Conservation (phyloP, 2,888 invertebrate species). For the Dysmachus trigonus region DNA sequence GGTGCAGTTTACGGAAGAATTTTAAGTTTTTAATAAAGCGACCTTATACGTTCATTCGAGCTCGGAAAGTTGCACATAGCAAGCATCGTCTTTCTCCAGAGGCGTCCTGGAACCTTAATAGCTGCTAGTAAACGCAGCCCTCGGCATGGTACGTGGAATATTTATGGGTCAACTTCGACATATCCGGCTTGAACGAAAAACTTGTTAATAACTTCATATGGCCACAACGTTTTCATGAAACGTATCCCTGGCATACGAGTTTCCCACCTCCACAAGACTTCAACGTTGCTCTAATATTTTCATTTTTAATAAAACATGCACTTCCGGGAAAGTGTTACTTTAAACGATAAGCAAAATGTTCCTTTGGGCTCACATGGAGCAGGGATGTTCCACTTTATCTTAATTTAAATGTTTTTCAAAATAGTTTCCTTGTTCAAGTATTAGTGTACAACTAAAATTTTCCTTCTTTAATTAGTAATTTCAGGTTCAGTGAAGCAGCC, state of each 20-base stretch:
- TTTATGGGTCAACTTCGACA: constrained; percentile 16
- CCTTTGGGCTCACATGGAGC: not conserved
- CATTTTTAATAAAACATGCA: not conserved
- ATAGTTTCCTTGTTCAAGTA: not conserved
- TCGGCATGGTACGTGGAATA: not conserved
- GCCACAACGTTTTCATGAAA: not conserved
- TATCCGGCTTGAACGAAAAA: not conserved
- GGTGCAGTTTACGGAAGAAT: constrained; percentile 11
- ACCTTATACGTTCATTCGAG: not conserved
- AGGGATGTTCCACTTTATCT: not conserved
- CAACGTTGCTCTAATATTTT: not conserved
- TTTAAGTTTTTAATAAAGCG: constrained; percentile 23
- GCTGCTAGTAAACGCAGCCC: not conserved
- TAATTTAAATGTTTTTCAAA: not conserved
- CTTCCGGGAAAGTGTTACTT: not conserved
- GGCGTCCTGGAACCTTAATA: not conserved
- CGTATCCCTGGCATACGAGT: not conserved
- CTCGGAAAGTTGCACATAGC: not conserved
- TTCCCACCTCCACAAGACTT: not conserved
- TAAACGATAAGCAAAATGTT: not conserved
- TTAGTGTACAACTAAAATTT: not conserved
- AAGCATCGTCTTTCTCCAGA: not conserved
- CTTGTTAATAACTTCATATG: constrained; percentile 18
- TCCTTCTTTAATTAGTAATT: not conserved
- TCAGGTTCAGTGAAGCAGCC: not conserved